Percentiles rank a stretch among this genome's conserved stretches.
phyloP scores from a whole-genome alignment of 2,888 invertebrate genomes.

The Holacanthella duospinosa region DNA sequence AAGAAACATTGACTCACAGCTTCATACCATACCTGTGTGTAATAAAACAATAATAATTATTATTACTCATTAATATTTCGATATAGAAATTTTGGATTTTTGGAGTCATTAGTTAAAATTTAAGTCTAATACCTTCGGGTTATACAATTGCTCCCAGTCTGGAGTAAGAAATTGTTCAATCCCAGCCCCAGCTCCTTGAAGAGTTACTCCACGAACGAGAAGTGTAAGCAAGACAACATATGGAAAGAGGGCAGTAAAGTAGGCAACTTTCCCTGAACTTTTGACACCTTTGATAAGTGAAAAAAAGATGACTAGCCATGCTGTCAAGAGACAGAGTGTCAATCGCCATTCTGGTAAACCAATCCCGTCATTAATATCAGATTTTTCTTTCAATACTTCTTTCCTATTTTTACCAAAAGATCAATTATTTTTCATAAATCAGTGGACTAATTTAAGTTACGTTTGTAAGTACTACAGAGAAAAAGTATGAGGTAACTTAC shows the following conservation, averaged over 20 bases:
- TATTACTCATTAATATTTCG: background rate
- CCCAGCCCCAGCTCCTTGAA: slow-evolving; percentile 60
- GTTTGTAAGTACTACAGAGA: background rate
- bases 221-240: slow-evolving; percentile 65
- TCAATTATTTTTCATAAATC: no score
- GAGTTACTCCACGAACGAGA: slow-evolving; percentile 49
- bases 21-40: slow-evolving; percentile 58
- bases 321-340: slow-evolving; percentile 2
- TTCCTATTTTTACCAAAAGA: slow-evolving; percentile 4
- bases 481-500: slow-evolving; percentile 14
- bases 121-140: slow-evolving; percentile 51
- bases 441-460: no score
- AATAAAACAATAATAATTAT: slow-evolving; percentile 10
- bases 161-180: slow-evolving; percentile 69
- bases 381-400: slow-evolving; percentile 13
- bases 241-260: slow-evolving; percentile 80
- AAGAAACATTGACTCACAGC: slow-evolving; percentile 70
- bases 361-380: slow-evolving; percentile 32
- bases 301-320: slow-evolving; percentile 6
- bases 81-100: no score
- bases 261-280: slow-evolving; percentile 54
- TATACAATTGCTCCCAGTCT: slow-evolving; percentile 60
- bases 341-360: slow-evolving; percentile 23
- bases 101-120: slow-evolving; percentile 49
- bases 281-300: slow-evolving; percentile 10